Conservation (phyloP, 2,888 invertebrate species). For the Leptarthrus brevirostris region DNA sequence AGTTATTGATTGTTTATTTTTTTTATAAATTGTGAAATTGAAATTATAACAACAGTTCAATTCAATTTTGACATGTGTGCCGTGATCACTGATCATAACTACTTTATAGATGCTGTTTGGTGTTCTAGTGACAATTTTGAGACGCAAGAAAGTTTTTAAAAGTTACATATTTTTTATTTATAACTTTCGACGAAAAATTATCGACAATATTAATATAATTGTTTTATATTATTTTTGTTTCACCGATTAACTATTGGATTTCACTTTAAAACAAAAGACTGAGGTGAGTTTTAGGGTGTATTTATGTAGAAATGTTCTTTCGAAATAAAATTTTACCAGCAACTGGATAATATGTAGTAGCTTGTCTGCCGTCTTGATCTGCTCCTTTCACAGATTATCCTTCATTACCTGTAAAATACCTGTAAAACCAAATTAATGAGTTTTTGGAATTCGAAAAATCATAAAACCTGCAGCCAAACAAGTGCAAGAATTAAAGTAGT, state of each 20-base stretch:
- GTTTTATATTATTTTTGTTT: background rate
- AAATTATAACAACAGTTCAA: background rate
- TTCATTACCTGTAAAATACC: background rate
- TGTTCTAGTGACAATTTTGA: conserved; percentile 57
- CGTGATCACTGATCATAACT: conserved; percentile 54
- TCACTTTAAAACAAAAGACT: conserved; percentile 59
- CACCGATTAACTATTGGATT: conserved; percentile 35
- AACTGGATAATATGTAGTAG: too few species aligned
- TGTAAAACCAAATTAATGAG: background rate
- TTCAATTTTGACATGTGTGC: conserved; percentile 53
- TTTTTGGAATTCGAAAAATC: background rate
- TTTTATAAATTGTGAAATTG: background rate
- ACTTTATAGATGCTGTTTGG: conserved; percentile 58
- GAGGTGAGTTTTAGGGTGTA: conserved; percentile 61
- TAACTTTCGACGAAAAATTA: conserved; percentile 62
- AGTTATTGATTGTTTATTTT: too few species aligned
- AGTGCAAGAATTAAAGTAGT: too few species aligned
- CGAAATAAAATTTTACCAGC: background rate
- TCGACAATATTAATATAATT: background rate
- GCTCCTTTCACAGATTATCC: background rate
- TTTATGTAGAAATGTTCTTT: background rate
- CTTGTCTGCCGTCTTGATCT: background rate
- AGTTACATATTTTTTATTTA: conserved; percentile 63
- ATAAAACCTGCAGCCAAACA: too few species aligned
- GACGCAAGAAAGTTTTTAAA: conserved; percentile 58